These are phyloP conservation scores for Lydus trimaculatus DNA, from an alignment of 2,888 invertebrate species.

Conservation along the genomic window DNA sequence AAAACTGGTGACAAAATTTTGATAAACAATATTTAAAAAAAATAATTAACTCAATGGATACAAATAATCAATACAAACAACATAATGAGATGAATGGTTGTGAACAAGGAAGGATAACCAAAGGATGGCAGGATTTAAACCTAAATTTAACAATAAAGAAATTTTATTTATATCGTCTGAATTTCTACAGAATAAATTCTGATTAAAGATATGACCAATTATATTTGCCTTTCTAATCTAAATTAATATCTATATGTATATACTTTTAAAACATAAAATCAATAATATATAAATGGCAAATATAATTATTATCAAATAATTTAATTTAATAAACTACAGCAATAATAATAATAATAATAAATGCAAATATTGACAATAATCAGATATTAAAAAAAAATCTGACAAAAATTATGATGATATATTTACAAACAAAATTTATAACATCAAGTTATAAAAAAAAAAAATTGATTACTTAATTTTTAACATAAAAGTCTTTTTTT, in stretches of 20 bases:
- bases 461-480: not conserved
- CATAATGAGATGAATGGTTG: not conserved
- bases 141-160: not conserved
- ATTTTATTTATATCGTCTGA: not conserved
- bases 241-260: not conserved
- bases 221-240: not conserved
- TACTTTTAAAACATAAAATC: not conserved
- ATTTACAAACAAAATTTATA: not conserved
- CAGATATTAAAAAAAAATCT: too few relatives aligned
- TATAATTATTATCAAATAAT: not conserved
- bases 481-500: not conserved
- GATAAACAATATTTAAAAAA: not conserved
- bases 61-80: not conserved
- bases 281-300: not conserved
- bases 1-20: too few relatives aligned
- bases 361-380: not conserved
- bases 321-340: not conserved
- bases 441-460: not conserved
- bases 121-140: not conserved
- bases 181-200: not conserved
- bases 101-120: not conserved
- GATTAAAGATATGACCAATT: not conserved
- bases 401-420: not conserved
- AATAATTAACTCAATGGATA: not conserved
- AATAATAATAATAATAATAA: not conserved